A percentile compares a stretch with the other conserved stretches of the same genome.
Evolutionary conservation across 2,888 invertebrate genomes (phyloP).

Genomic region (Oithona nana): DNA sequence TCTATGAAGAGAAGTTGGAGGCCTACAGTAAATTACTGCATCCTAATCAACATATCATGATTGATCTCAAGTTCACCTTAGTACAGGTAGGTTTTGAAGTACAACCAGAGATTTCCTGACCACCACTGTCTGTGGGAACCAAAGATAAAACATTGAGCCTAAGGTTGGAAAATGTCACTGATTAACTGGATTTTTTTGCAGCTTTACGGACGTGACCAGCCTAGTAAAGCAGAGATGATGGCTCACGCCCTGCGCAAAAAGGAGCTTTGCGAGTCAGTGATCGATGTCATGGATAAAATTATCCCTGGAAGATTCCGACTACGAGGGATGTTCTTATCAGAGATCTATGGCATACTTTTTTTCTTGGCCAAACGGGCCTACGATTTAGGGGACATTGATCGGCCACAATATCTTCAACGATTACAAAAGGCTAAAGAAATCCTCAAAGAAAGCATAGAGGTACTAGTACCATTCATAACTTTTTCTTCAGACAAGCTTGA

Average conservation of each 20-base stretch:
- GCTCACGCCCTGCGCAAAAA: background rate
- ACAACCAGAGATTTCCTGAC: too few relatives aligned
- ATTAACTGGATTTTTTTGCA: background rate
- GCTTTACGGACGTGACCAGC: background rate
- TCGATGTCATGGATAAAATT: background rate
- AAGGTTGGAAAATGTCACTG: too few relatives aligned
- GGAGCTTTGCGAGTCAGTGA: background rate
- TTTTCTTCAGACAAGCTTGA: too few relatives aligned
- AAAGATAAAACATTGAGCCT: too few relatives aligned
- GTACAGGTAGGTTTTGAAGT: too few relatives aligned
- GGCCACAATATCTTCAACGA: background rate
- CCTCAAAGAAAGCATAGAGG: background rate
- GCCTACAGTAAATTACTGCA: background rate
- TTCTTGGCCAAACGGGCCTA: background rate
- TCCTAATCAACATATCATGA: conserved; percentile 3
- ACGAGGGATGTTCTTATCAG: background rate
- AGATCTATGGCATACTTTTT: background rate
- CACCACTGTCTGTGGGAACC: too few relatives aligned
- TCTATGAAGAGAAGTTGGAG: background rate
- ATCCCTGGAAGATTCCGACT: background rate
- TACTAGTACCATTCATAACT: too few relatives aligned
- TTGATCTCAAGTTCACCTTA: conserved; percentile 9
- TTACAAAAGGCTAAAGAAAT: background rate
- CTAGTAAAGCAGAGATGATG: background rate
- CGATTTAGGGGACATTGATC: background rate